Conservation (phyloP, 2,797 vertebrate genomes). For the Cryptoprocta ferox region DNA sequence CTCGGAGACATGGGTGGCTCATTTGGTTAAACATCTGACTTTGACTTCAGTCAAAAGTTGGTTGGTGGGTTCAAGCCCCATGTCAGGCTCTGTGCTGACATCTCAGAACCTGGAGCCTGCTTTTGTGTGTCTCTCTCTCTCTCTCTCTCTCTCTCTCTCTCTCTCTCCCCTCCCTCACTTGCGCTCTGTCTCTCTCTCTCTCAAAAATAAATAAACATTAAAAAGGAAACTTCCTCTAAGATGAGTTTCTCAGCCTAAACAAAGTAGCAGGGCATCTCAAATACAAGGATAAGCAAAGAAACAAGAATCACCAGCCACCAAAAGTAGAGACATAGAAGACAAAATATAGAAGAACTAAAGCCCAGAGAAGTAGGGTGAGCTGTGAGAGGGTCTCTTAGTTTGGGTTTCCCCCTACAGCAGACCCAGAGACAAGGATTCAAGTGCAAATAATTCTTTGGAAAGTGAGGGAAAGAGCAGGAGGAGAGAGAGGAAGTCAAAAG, state of each 20-base stretch:
- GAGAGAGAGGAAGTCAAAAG: neutral
- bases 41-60: no score
- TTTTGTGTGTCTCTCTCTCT: no score
- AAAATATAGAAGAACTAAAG: neutral
- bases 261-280: neutral
- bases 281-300: neutral
- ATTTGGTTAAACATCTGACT: no score
- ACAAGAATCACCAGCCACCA: neutral
- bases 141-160: no score
- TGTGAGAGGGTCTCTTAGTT: neutral
- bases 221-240: neutral
- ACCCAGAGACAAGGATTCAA: neutral
- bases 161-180: no score
- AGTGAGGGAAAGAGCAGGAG: neutral
- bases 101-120: no score
- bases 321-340: neutral
- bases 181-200: no score
- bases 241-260: neutral
- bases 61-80: no score
- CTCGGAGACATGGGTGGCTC: no score
- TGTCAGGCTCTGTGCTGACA: no score
- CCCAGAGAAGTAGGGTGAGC: neutral
- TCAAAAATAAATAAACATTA: no score
- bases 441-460: neutral
- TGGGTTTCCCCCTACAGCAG: neutral